These are phyloP conservation scores for Phengaris arion DNA, from an alignment of 2,888 invertebrate species.

Conservation along the genomic window DNA sequence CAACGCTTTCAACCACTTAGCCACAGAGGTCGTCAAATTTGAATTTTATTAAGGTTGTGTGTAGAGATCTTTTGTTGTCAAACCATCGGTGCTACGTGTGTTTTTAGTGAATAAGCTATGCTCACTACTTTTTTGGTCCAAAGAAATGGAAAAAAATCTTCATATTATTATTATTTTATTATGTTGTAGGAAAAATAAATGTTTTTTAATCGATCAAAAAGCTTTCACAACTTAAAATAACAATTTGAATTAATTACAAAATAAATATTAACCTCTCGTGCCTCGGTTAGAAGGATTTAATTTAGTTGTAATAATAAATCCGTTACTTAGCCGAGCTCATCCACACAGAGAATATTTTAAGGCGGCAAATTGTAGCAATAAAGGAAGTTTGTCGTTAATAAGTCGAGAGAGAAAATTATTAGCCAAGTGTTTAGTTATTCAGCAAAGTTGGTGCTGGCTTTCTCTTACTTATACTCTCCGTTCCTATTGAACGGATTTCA, in stretches of 20 bases:
- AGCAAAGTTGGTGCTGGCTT: constrained; percentile 40
- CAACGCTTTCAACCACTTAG: no score
- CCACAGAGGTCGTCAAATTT: no score
- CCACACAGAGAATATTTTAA: constrained; percentile 71
- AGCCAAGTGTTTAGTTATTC: constrained; percentile 57
- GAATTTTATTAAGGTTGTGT: no score
- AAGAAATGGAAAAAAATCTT: no score
- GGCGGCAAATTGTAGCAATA: constrained; percentile 60
- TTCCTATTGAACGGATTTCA: no score
- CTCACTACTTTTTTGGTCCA: no score
- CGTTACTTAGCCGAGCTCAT: constrained; percentile 44
- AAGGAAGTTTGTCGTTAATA: constrained; percentile 59
- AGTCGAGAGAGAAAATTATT: constrained; percentile 55
- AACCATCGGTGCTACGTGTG: no score
- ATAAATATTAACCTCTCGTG: constrained; percentile 27
- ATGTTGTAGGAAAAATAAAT: no score
- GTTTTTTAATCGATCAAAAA: background rate
- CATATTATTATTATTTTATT: no score
- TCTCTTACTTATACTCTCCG: constrained; percentile 24
- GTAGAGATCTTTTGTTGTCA: no score
- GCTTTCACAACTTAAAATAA: constrained; percentile 5
- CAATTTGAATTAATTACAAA: constrained; percentile 14
- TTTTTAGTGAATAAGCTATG: no score
- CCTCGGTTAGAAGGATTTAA: constrained; percentile 42
- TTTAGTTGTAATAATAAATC: constrained; percentile 51